Base-by-base conservation (phyloP, 1,140 invertebrate species). In the Drosophila pallidifrons region DNA sequence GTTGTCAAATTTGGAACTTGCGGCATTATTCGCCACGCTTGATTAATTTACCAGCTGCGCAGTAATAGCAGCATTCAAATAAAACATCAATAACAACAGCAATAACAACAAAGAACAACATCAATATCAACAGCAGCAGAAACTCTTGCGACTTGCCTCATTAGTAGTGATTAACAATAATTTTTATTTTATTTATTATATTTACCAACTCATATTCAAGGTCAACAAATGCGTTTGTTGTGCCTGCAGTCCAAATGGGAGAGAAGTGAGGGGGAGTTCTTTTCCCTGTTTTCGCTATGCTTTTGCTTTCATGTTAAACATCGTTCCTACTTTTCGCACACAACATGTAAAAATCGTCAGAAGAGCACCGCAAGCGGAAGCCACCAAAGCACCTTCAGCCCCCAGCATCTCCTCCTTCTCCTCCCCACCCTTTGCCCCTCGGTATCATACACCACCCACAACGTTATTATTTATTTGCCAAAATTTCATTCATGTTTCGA, bases 41-140 rank as follows among this genome's bases (percentile, higher is more conserved):
- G 86, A 89, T 89, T 85, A 89, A 90, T 89, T 89, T 79, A 67
- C 75, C 65, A 71, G 81, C 86, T 85, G 86, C 85, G 81, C 77
- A 89, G 78, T 85, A 81, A 86, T 85, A 54, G 58, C 68, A 70
- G 11, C 59, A 70, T 73, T 67, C 46, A 60, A 67, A 67, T 67
- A 20, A 55, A 43, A 20, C 54, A 55, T 51, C 46, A 73, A 45
- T 28, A 74, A 55, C 20, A 25, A 25, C 63, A 55, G 49, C 16
- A 74, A 55, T 3, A 25, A 25, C 63, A 55, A 55, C 16, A 58
- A 54, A 38, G 35, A 38, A 38, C 20, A 47, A 32, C 41, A 45
- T 25, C 13, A 38, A 38, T 2, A 46, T 1, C 11, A 52, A 6
- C 43, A 16, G 46, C 38, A 75, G 6, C 77, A 61, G 61, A 32